Evolutionary conservation across 2,888 invertebrate species (phyloP).

Genomic region (Meiosimyza decipiens): DNA sequence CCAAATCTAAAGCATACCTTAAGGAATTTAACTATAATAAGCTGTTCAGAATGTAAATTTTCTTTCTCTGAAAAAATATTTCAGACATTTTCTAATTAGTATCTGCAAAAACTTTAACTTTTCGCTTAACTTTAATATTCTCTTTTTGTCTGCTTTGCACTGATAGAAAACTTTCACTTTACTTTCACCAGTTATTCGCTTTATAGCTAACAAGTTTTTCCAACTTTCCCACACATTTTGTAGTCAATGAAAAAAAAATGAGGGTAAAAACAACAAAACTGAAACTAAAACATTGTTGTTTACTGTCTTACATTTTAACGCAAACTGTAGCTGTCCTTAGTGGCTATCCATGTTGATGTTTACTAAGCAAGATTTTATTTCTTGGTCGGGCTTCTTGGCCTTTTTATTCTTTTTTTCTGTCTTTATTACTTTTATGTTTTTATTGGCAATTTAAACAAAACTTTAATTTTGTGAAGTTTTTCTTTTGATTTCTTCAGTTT

Average conservation of each 20-base stretch:
- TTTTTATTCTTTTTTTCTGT: background rate
- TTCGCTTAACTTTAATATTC: too few species aligned
- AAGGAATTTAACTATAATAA: background rate
- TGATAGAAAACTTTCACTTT: slow-evolving; percentile 21
- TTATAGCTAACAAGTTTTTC: background rate
- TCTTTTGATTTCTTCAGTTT: too few species aligned
- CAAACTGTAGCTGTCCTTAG: slow-evolving; percentile 12
- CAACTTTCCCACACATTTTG: background rate
- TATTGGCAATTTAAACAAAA: slow-evolving; percentile 3
- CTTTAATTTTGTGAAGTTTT: background rate
- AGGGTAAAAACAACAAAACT: background rate
- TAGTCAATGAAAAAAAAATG: background rate
- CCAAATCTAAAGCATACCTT: too few species aligned
- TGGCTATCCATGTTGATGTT: background rate
- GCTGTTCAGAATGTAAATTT: background rate
- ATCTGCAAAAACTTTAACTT: too few species aligned
- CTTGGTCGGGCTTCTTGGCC: background rate
- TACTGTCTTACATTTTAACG: slow-evolving; percentile 19
- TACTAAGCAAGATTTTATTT: background rate
- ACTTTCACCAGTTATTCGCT: slow-evolving; percentile 17
- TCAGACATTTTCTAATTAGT: too few species aligned
- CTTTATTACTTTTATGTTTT: slow-evolving; percentile 3
- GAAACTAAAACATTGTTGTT: background rate
- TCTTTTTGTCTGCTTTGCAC: background rate
- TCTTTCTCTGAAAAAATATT: too few species aligned